A percentile compares a stretch with the other conserved stretches of the same genome.
Conservation (phyloP, 2,113 vertebrate species). For the Crotalus viridis region DNA sequence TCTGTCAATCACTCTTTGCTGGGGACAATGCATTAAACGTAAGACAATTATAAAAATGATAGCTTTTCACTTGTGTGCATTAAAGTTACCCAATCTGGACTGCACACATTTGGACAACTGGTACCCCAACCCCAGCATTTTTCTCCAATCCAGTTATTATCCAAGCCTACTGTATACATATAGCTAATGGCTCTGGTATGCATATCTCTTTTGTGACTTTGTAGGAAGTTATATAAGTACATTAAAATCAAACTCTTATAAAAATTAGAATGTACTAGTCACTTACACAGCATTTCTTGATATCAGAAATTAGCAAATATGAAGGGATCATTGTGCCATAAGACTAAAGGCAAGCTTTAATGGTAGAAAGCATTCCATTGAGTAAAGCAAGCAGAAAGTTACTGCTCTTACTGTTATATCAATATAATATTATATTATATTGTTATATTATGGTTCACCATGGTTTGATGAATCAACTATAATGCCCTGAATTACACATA, state of each 20-base stretch:
- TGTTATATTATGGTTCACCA: background rate
- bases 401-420: too few species aligned
- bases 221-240: background rate
- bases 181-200: background rate
- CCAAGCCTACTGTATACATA: background rate
- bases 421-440: background rate
- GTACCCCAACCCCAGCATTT: background rate
- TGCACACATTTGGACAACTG: background rate
- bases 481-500: background rate
- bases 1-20: background rate
- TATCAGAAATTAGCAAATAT: background rate
- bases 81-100: background rate
- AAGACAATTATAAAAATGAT: slow-evolving; percentile 1
- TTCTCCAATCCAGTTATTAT: background rate
- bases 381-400: background rate
- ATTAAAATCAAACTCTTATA: background rate
- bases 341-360: background rate
- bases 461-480: background rate
- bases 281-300: background rate
- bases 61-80: background rate
- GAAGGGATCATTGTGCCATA: background rate
- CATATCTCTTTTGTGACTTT: background rate
- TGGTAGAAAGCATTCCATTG: background rate
- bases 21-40: background rate
- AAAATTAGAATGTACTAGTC: background rate